phyloP scores from a whole-genome alignment of 2,888 invertebrate species.

The Alloscopus bannaensis region DNA sequence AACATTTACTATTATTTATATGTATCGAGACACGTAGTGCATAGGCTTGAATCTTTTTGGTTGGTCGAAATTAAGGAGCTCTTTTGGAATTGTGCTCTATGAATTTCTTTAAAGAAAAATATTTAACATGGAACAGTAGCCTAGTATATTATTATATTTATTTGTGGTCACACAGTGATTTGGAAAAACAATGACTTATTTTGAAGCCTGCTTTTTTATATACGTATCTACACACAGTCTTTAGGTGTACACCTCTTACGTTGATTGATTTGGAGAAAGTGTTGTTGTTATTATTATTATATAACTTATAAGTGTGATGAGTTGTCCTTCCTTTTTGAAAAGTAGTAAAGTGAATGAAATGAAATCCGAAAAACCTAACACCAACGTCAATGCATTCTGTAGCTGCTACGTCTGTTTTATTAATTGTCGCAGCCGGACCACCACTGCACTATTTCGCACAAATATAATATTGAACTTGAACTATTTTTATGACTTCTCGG shows the following conservation, averaged over 20 bases:
- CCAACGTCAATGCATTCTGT: slow-evolving; percentile 47
- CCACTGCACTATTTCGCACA: slow-evolving; percentile 16
- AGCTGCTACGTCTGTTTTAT: slow-evolving; percentile 15
- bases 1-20: neutral
- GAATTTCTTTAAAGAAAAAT: slow-evolving; percentile 24
- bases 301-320: slow-evolving; percentile 3
- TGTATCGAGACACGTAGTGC: slow-evolving; percentile 21
- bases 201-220: slow-evolving; percentile 54
- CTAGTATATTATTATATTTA: too few species aligned
- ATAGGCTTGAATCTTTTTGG: slow-evolving; percentile 22
- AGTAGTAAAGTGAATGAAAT: slow-evolving; percentile 49
- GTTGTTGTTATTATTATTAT: slow-evolving; percentile 26
- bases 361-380: slow-evolving; percentile 36
- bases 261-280: slow-evolving; percentile 42
- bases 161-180: slow-evolving; percentile 47
- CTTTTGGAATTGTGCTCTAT: neutral
- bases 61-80: slow-evolving; percentile 9
- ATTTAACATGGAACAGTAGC: slow-evolving; percentile 30
- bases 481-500: slow-evolving; percentile 10
- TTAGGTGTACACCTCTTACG: slow-evolving; percentile 29
- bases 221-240: slow-evolving; percentile 37
- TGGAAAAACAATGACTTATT: slow-evolving; percentile 47
- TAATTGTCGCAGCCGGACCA: slow-evolving; percentile 29
- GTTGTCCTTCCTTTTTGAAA: slow-evolving; percentile 10
- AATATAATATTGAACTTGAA: neutral